A percentile compares a stretch with the other conserved stretches of the same genome.
Evolutionary conservation across 2,888 invertebrate genomes (phyloP).

Genomic region (Acheta domesticus): DNA sequence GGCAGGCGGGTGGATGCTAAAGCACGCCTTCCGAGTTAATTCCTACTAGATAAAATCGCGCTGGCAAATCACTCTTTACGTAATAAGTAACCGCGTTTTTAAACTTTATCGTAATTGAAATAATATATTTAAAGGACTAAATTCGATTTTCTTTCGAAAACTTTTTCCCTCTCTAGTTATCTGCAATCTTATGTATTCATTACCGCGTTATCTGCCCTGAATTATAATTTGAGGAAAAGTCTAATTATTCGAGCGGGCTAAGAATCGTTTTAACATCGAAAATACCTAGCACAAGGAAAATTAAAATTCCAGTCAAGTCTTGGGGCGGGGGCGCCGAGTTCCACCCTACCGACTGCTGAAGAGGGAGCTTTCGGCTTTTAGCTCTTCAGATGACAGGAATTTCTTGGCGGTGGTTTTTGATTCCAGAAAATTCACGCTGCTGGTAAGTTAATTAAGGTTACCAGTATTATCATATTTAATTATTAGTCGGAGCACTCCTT

Average conservation of each 20-base stretch:
- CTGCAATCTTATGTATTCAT: background rate
- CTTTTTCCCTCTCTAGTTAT: background rate
- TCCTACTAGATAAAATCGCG: too few relatives aligned
- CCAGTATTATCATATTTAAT: slow-evolving; percentile 8
- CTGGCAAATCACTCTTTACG: too few relatives aligned
- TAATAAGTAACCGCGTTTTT: too few relatives aligned
- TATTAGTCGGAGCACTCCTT: background rate
- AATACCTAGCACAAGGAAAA: background rate
- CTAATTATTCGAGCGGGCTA: background rate
- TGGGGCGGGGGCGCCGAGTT: background rate
- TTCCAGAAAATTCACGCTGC: background rate
- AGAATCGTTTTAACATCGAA: slow-evolving; percentile 6
- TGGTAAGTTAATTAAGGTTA: background rate
- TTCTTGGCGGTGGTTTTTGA: background rate
- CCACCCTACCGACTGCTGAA: background rate
- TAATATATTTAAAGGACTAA: too few relatives aligned
- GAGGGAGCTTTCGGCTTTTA: background rate
- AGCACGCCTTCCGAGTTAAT: too few relatives aligned
- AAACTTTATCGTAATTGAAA: too few relatives aligned
- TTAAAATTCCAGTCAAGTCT: background rate
- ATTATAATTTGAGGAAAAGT: background rate
- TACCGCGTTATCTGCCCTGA: background rate
- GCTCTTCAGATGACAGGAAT: background rate
- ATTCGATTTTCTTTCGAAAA: too few relatives aligned
- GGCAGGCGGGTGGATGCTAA: too few relatives aligned